Evolutionary conservation across 2,113 vertebrate species (phyloP), one percentile per base, ranked within the genome.

Genomic region (Panurus biarmicus): DNA sequence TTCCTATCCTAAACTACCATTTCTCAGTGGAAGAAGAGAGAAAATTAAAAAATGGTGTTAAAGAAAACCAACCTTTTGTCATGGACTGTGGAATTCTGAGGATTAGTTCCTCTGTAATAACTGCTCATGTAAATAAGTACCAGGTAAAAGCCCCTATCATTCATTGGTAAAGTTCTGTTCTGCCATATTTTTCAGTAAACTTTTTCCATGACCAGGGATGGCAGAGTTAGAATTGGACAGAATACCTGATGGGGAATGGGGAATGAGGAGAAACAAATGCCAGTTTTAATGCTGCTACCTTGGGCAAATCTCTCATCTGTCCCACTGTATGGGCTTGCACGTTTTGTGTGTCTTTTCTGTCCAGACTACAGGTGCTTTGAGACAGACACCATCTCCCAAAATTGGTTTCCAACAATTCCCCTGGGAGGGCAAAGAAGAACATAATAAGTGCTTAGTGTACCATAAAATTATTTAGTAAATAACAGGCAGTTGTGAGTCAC

Each of bases 381-480:
- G 74, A 94, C 62, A 76, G 66, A 42, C 36, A 79, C 31, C 58
- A 60, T 56, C 64, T 73, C 74, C 54, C 45, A 76, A 73, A 90
- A 71, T 36, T 47, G 51, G 29, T 62, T 90, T 83, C 66, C 74
- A 94, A 12, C 61, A 73, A 40, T 79, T 83, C 20, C 38, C 45
- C 62, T 88, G 22, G 38, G 67, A 93, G 60, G 48, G 60, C 26
- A 70, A 62, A 77, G 64, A 73, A 85, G 56, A 91, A 71, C n/a
- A 25, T 62, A 90, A 35, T 53, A 85, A 77, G 24, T 29, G 33
- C 72, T 90, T 83, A 87, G 75, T 54, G 57, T n/a, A 51, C 18
- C 56, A 77, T 85, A 56, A 71, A 92, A 93, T 51, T 91, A 94
- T 95, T 95, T 92, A 85, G 92, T 85, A 94, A 96, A 93, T 94